Conservation (phyloP, 2,113 vertebrate genomes). For the Trematomus loennbergii region DNA sequence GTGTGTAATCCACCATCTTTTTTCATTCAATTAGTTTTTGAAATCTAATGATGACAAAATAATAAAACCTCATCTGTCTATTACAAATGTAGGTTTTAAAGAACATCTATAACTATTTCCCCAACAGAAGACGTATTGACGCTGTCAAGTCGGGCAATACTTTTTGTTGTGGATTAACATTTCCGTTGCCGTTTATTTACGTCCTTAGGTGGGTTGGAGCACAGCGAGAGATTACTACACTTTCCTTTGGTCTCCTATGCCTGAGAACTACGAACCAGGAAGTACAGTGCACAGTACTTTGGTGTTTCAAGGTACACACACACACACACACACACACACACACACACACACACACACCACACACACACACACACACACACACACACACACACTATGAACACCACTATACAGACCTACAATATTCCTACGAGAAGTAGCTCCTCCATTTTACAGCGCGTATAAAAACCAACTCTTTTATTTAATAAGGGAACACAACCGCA, state of each 20-base stretch:
- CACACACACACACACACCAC: too few relatives aligned
- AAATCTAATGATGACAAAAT: neutral
- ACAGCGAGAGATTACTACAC: slow-evolving; percentile 98
- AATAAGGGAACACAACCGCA: slow-evolving; percentile 80
- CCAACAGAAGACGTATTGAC: neutral
- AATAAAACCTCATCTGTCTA: neutral
- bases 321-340: slow-evolving; percentile 1
- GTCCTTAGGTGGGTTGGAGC: slow-evolving; percentile 95
- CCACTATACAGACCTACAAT: slow-evolving; percentile 51
- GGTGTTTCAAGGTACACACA: slow-evolving; percentile 92
- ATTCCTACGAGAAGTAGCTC: slow-evolving; percentile 65
- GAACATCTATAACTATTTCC: neutral
- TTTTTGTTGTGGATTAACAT: neutral
- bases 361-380: too few relatives aligned
- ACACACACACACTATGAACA: slow-evolving; percentile 53
- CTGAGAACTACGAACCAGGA: slow-evolving; percentile 92
- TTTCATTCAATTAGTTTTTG: neutral
- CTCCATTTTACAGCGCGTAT: slow-evolving; percentile 76
- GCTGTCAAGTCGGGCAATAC: neutral
- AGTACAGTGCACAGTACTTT: slow-evolving; percentile 92
- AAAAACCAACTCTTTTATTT: slow-evolving; percentile 79
- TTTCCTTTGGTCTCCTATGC: slow-evolving; percentile 97
- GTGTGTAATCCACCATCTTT: slow-evolving; percentile 6
- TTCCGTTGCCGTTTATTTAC: neutral
- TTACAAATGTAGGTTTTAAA: neutral